Evolutionary conservation across 2,113 vertebrate genomes (phyloP).

Genomic region (Prinia subflava): DNA sequence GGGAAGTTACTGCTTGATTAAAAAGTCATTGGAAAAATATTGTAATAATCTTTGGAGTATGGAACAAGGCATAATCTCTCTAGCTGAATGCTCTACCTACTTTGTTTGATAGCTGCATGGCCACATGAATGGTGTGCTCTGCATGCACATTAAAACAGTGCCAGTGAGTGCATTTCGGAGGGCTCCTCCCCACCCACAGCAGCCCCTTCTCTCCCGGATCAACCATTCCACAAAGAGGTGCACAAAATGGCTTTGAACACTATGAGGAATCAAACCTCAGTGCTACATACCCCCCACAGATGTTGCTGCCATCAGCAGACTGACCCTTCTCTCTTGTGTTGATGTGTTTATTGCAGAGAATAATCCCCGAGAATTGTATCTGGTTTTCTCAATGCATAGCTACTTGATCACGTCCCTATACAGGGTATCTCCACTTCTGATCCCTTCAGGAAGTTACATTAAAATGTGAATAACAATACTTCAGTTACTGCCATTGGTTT

Average conservation of each 20-base stretch:
- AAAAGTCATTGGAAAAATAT: background rate
- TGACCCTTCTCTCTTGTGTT: background rate
- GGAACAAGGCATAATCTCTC: background rate
- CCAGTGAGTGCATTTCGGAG: background rate
- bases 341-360: background rate
- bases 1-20: background rate
- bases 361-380: background rate
- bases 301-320: background rate
- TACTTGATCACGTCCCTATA: background rate
- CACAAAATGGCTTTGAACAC: background rate
- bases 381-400: background rate
- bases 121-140: background rate
- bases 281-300: accelerated
- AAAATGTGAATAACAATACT: background rate
- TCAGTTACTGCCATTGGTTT: background rate
- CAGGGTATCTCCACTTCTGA: background rate
- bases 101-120: background rate
- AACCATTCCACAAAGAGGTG: background rate
- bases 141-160: background rate
- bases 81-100: background rate
- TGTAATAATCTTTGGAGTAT: background rate
- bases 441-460: background rate
- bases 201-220: background rate
- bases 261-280: background rate
- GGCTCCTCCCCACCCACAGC: background rate